Percentiles rank a stretch among this genome's conserved stretches.
These are phyloP conservation scores for Climacteris rufus DNA, from an alignment of 2,113 vertebrate genomes.

Conservation along the genomic window DNA sequence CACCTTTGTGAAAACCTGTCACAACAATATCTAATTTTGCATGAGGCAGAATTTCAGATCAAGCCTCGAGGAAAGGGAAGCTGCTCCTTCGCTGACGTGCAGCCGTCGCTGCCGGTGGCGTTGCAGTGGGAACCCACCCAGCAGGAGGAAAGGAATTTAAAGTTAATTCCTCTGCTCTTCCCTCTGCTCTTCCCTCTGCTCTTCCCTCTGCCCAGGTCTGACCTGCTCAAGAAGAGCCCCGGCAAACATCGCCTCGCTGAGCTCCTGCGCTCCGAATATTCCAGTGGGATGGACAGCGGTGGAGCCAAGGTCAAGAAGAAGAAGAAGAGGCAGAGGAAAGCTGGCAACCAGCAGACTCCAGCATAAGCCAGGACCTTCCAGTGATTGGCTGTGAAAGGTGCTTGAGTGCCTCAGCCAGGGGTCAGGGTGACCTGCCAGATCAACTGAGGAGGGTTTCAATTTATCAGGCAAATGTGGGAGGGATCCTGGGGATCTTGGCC, in stretches of 20 bases:
- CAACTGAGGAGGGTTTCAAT: neutral
- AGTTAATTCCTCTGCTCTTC: constrained; percentile 21
- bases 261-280: constrained; percentile 80
- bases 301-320: constrained; percentile 46
- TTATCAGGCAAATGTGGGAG: neutral
- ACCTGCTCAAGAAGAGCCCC: constrained; percentile 48
- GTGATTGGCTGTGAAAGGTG: neutral
- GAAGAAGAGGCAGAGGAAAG: neutral
- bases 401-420: neutral
- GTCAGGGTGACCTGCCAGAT: neutral
- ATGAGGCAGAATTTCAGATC: constrained; percentile 67
- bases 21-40: constrained; percentile 64
- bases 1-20: constrained; percentile 74
- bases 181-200: constrained; percentile 23
- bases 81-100: constrained; percentile 11
- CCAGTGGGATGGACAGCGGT: constrained; percentile 74
- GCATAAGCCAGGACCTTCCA: neutral
- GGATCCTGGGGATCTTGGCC: neutral
- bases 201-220: constrained; percentile 65
- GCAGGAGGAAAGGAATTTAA: neutral
- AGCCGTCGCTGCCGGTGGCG: neutral
- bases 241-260: constrained; percentile 61
- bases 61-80: constrained; percentile 43
- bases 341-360: neutral
- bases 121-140: constrained; percentile 24